Base-by-base conservation (phyloP, 2,888 invertebrate genomes). In the Zaprionus obscuricornis region DNA sequence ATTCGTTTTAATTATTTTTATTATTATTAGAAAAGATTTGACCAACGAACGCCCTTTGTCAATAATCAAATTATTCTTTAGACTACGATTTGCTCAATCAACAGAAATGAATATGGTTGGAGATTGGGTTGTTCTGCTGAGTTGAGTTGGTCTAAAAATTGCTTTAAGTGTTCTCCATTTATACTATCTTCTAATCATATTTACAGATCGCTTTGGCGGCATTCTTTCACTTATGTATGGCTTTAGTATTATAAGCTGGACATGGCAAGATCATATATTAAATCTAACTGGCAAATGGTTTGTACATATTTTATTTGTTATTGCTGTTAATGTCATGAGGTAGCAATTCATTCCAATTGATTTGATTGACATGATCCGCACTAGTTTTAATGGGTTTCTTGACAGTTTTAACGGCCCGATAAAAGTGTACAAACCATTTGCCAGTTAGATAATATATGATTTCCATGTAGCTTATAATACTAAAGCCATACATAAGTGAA, bases 201-300 rank as follows among this genome's bases (percentile, higher is more conserved):
- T 57, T 65, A 2, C 54, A 90, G 90, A 85, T 78, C 86, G 88
- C 1, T 89, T 89, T 63, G 90, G 90, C 5, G 90, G 90, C 18
- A 89, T 90, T 27, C 79, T 89, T 45, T 87, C 88, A 0, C 59
- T 90, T 2, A 89, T 89, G 85, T 89, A 88, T 57, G 90, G 90
- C 8, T 89, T 89, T 33, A 89, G 90, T 40, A 75, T 90, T n/a
- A 73, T 90, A 5, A 88, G 87, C 26, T 79, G n/a, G n/a, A 81
- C 51, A 85, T 89, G 16, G 90, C n/a, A n/a, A 90, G 55, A 69
- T 89, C 1, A 8, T 88, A 0, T 90, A 90, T 58, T 90, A n/a
- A n/a, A 84, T 55, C 34, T 79, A 1, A 86, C 87, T 1, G 90
- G 89, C 1, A 90, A 89, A 65, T 88, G 89, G 81, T 87, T 88